phyloP scores from a whole-genome alignment of 2,888 invertebrate genomes.

The Pteria penguin region DNA sequence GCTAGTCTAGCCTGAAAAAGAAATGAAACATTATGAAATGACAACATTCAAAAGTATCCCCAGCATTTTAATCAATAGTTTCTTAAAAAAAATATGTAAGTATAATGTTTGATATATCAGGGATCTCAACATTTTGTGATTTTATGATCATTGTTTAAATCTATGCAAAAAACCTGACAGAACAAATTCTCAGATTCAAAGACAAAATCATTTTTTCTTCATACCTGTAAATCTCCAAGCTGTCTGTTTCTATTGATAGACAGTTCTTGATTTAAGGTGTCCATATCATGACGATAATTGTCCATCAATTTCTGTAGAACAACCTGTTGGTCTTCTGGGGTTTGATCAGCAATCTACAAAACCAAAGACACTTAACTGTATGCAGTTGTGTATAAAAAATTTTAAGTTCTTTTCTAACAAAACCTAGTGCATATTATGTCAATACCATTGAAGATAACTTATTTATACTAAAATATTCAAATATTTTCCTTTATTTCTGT shows the following conservation, averaged over 20 bases:
- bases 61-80: too few species aligned
- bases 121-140: too few species aligned
- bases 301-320: conserved; percentile 73
- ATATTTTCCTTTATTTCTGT: too few species aligned
- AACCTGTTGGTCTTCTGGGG: conserved; percentile 65
- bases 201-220: not conserved
- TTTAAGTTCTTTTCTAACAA: not conserved
- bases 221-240: conserved; percentile 71
- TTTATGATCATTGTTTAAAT: too few species aligned
- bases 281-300: conserved; percentile 68
- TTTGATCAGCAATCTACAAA: conserved; percentile 50
- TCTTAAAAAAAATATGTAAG: too few species aligned
- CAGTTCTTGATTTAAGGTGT: conserved; percentile 64
- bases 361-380: not conserved
- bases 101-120: too few species aligned
- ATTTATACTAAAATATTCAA: too few species aligned
- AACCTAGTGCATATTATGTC: not conserved
- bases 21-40: too few species aligned
- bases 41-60: too few species aligned
- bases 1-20: conserved; percentile 75
- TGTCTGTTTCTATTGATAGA: conserved; percentile 67
- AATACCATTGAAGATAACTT: too few species aligned
- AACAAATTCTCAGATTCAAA: too few species aligned
- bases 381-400: not conserved
- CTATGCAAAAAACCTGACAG: too few species aligned